Evolutionary conservation across 2,797 vertebrate genomes (phyloP).

Genomic region (Myotis vivesi): DNA sequence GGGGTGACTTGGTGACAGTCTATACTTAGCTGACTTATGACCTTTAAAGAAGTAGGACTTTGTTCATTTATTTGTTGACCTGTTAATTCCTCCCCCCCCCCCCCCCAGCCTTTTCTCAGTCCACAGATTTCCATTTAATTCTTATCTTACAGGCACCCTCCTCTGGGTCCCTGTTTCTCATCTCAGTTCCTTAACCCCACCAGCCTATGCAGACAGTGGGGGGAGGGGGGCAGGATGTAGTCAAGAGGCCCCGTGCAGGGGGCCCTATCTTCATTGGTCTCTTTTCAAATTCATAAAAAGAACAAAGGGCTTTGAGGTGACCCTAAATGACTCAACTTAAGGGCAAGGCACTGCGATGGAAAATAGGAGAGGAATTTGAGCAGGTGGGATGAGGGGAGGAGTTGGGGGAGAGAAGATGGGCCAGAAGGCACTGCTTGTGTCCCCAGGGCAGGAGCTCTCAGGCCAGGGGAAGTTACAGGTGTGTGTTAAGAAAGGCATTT

Average conservation of each 20-base stretch:
- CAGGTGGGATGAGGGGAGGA: background rate
- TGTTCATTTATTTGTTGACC: constrained; percentile 51
- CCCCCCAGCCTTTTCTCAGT: background rate
- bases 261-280: background rate
- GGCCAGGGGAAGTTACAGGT: background rate
- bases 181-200: background rate
- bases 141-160: background rate
- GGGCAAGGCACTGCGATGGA: background rate
- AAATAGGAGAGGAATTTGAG: background rate
- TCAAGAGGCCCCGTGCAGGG: background rate
- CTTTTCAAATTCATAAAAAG: background rate
- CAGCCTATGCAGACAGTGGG: background rate
- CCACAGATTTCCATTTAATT: constrained; percentile 27
- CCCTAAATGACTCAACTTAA: background rate
- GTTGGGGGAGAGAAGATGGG: background rate
- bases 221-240: background rate
- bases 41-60: constrained; percentile 79
- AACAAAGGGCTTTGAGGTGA: background rate
- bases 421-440: background rate
- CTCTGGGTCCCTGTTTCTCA: background rate
- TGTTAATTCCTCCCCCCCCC: background rate
- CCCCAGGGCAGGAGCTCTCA: background rate
- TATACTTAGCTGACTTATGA: constrained; percentile 87
- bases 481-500: background rate
- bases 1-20: constrained; percentile 79